phyloP scores from a whole-genome alignment of 2,797 vertebrate species.

The Hemibagrus guttatus region DNA sequence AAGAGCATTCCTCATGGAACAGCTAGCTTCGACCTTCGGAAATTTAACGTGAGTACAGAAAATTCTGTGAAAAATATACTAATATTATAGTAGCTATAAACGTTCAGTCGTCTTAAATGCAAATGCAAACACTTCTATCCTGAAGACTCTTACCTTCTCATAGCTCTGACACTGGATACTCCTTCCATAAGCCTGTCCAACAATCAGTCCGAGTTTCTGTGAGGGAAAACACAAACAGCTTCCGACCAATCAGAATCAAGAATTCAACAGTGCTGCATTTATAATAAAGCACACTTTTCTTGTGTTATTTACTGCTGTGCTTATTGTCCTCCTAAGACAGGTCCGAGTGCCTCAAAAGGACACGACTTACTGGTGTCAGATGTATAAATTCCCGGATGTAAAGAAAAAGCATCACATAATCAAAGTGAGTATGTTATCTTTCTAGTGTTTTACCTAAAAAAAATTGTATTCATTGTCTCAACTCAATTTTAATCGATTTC shows the following conservation, averaged over 20 bases:
- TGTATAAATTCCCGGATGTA: slow-evolving; percentile 82
- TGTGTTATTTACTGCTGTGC: not conserved
- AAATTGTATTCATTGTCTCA: not conserved
- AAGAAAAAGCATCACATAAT: slow-evolving; percentile 82
- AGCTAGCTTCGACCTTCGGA: slow-evolving; percentile 76
- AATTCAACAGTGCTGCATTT: not conserved
- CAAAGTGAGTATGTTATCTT: slow-evolving; percentile 72
- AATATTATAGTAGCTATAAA: not conserved
- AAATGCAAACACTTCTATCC: not conserved
- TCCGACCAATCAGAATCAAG: not conserved
- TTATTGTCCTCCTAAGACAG: slow-evolving; percentile 73
- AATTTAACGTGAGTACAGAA: slow-evolving; percentile 76
- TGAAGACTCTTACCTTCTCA: not conserved
- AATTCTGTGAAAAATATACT: too few relatives aligned
- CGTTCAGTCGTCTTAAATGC: not conserved
- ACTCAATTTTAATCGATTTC: not conserved
- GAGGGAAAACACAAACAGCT: not conserved
- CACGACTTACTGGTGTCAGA: slow-evolving; percentile 88
- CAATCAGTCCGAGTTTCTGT: not conserved
- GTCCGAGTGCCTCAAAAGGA: slow-evolving; percentile 83
- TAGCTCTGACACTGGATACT: not conserved
- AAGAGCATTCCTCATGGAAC: slow-evolving; percentile 59
- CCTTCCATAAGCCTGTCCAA: not conserved
- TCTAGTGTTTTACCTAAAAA: not conserved
- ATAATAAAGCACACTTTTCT: not conserved